Base-by-base conservation (phyloP, 2,113 vertebrate genomes). In the Empidonax alnorum region DNA sequence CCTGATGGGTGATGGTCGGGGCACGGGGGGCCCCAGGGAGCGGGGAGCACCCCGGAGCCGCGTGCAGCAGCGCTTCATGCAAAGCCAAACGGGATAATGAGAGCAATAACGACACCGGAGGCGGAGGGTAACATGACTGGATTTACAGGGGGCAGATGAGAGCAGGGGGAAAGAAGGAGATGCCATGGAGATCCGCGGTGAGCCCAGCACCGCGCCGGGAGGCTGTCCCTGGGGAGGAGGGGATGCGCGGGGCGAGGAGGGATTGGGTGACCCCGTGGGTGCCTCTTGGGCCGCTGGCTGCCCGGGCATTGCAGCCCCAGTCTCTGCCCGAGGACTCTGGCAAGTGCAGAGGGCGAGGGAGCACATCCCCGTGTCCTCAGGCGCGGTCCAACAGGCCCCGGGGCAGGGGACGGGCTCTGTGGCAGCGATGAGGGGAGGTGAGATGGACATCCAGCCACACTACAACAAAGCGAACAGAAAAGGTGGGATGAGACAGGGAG, bases 381-480 rank as follows among this genome's bases (percentile, higher is more conserved):
- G 71, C 4, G 84, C 24, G 3, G 71, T 27, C 76, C 90, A 88
- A 42, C 53, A 8, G 3, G 68, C 90, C 91, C 86, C 81, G 1
- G 58, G 76, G 35, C 5, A 3, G 77, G 94, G 96, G 79, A 42
- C 37, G 47, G 93, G 94, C 83, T 95, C 95, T 82, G 3, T 13
- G 68, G 76, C 80, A 23, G 89, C 90, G 41, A 79, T 94, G 93
- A 94, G 89, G 96, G 94, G 84, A 87, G 39, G 42, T 97, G 95
- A 63, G 85, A 97, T 96, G 97, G 87, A 94, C 92, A 94, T 97
- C 97, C 97, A 96, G 95, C 95, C 66, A 95, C 96, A 30, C 97
- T 97, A 97, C 46, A 97, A 97, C 76, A 96, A 83, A 97, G 94
- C 82, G 68, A 82, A 97, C 84, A 97, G 88, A 95, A 62, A 61